Conservation (phyloP, 2,113 vertebrate species). For the Erythrocercus mccallii region DNA sequence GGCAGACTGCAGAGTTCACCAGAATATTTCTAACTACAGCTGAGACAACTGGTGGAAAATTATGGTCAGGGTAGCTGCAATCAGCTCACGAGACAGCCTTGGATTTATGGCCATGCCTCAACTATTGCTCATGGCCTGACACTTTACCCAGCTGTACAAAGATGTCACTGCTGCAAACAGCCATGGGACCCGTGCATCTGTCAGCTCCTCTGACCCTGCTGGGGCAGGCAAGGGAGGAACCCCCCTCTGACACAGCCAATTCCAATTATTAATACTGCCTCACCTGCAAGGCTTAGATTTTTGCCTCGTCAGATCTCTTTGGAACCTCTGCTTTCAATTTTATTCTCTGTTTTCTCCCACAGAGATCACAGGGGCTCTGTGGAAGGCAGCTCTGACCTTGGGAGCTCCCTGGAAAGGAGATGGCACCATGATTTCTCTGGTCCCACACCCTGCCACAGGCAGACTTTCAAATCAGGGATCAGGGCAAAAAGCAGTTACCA, state of each 20-base stretch:
- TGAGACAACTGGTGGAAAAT: background rate
- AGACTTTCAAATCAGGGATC: background rate
- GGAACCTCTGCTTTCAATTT: background rate
- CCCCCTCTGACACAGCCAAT: background rate
- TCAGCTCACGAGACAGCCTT: background rate
- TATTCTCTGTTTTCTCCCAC: background rate
- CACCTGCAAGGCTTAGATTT: too few relatives aligned
- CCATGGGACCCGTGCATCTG: background rate
- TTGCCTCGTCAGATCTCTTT: background rate
- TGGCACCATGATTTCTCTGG: rapidly evolving
- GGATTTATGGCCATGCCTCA: background rate
- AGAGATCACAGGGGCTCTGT: rapidly evolving
- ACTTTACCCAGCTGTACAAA: background rate
- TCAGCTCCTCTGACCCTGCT: background rate
- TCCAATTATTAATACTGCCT: background rate
- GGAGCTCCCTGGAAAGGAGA: background rate
- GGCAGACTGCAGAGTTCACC: background rate
- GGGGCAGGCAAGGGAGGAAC: background rate
- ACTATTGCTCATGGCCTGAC: background rate
- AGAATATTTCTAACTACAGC: background rate
- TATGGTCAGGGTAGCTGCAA: background rate
- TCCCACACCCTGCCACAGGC: background rate
- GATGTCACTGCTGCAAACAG: background rate
- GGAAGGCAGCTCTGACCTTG: background rate
- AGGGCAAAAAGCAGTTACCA: rapidly evolving